Evolutionary conservation across 2,113 vertebrate genomes (phyloP).

Genomic region (Phaethon lepturus): DNA sequence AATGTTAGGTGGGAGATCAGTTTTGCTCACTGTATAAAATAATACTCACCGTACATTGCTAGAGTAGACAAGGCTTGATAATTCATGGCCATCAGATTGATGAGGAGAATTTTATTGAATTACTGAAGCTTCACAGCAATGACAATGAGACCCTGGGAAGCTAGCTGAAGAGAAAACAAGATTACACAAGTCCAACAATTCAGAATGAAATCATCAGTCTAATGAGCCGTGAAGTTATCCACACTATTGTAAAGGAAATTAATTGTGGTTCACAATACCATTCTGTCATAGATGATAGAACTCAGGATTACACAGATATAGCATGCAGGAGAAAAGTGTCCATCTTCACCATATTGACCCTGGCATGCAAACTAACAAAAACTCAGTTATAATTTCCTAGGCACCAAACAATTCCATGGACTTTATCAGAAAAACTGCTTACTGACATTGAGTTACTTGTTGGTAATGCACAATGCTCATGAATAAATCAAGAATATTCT

Average conservation of each 20-base stretch:
- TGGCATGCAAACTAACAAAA: not conserved
- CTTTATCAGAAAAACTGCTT: not conserved
- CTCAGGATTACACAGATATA: constrained; percentile 42
- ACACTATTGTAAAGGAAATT: constrained; percentile 70
- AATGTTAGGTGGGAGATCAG: not conserved
- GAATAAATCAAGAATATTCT: not conserved
- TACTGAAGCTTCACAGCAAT: constrained; percentile 56
- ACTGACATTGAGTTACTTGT: not conserved
- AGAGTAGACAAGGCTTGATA: constrained; percentile 12
- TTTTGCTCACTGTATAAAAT: constrained; percentile 12
- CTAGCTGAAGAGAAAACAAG: constrained; percentile 75
- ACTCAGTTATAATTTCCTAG: not conserved
- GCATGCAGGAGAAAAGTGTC: not conserved
- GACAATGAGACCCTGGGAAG: constrained; percentile 72
- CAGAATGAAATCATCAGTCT: constrained; percentile 70
- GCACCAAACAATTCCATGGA: not conserved
- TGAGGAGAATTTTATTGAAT: constrained; percentile 53
- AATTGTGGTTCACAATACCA: constrained; percentile 59
- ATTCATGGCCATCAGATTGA: constrained; percentile 47
- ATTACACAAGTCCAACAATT: constrained; percentile 76
- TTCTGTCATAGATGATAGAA: constrained; percentile 58
- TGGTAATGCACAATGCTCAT: not conserved
- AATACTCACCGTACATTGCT: not conserved
- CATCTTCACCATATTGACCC: not conserved
- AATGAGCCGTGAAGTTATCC: constrained; percentile 72